Evolutionary conservation across 2,113 vertebrate species (phyloP).

Genomic region (Odocoileus hemionus): DNA sequence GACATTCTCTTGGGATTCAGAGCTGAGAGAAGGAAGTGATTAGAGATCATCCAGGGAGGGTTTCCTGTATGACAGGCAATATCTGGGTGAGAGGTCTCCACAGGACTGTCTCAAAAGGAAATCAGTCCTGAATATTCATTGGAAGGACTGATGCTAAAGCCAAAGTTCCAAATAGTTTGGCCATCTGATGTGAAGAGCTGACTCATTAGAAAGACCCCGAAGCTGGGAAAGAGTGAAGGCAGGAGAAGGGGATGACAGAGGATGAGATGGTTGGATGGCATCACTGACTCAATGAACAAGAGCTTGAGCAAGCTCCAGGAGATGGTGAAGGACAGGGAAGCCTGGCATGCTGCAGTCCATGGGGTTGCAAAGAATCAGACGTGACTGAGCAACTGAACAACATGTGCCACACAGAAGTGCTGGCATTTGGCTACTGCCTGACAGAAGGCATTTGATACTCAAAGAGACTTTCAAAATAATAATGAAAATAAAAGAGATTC

Average conservation of each 20-base stretch:
- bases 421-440: neutral
- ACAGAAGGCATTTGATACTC: neutral
- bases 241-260: neutral
- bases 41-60: neutral
- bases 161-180: neutral
- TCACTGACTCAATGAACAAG: neutral
- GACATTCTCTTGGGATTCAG: neutral
- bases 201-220: neutral
- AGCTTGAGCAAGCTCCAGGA: neutral
- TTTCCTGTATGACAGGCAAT: neutral
- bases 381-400: neutral
- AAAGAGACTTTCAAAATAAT: neutral
- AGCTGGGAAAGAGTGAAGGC: neutral
- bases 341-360: neutral
- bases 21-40: neutral
- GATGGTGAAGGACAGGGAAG: neutral
- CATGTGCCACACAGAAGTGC: neutral
- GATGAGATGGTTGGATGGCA: neutral
- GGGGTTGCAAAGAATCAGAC: neutral
- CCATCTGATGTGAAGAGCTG: neutral
- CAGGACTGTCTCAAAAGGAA: neutral
- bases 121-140: neutral
- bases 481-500: neutral
- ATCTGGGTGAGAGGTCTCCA: neutral
- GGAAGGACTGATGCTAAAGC: neutral